These are phyloP conservation scores for Ispidina picta DNA, from an alignment of 2,797 vertebrate genomes.

Conservation along the genomic window DNA sequence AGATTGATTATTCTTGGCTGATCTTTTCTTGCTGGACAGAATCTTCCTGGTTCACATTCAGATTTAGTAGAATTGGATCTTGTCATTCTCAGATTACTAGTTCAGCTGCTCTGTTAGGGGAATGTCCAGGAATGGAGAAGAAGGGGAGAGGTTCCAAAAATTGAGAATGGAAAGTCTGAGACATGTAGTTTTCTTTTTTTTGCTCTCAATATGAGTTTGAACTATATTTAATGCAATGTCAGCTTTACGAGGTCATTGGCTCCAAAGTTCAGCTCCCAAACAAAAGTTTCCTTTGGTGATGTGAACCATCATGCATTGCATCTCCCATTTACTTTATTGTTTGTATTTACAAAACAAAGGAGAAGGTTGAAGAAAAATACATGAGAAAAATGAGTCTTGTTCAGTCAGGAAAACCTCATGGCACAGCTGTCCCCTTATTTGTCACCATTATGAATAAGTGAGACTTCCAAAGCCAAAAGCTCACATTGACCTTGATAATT, in stretches of 20 bases:
- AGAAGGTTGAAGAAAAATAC: not conserved
- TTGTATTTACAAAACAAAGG: not conserved
- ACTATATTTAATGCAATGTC: not conserved
- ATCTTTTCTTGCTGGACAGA: constrained; percentile 29
- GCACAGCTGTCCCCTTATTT: not conserved
- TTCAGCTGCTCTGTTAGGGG: constrained; percentile 11
- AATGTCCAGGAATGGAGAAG: not conserved
- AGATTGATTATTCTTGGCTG: constrained; percentile 49
- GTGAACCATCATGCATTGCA: not conserved
- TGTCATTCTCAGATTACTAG: constrained; percentile 23
- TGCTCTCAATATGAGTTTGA: not conserved
- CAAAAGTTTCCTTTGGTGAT: not conserved
- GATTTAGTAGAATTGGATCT: constrained; percentile 16
- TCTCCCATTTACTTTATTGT: not conserved
- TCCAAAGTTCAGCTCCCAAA: not conserved
- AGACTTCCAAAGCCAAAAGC: constrained; percentile 6
- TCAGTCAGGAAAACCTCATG: not conserved
- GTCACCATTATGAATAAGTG: not conserved
- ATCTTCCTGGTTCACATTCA: not conserved
- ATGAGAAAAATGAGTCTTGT: not conserved
- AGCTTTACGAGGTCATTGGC: not conserved
- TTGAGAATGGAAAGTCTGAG: not conserved
- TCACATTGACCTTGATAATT: not conserved
- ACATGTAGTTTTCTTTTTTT: not conserved
- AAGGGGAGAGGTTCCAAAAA: constrained; percentile 1